Base-by-base conservation (phyloP, 2,797 vertebrate genomes). In the Hydrophis major region DNA sequence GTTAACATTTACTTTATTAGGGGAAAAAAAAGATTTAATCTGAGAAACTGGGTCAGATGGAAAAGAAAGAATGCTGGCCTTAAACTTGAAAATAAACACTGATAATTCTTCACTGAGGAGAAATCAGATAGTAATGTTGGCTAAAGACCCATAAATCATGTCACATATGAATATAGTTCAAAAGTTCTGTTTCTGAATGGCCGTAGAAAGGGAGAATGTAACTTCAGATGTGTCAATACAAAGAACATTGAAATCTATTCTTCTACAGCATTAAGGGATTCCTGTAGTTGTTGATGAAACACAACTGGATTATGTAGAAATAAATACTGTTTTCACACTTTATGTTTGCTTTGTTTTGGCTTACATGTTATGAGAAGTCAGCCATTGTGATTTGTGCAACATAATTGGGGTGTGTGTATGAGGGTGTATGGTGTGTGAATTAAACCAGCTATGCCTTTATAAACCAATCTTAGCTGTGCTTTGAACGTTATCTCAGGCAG, bases 81-180 rank as follows among this genome's bases (percentile, higher is more conserved):
- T 32, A 28, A 57, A 63, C 4, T 66, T 69, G 56, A 83, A 88
- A 69, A 93, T 83, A 88, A 91, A 88, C 56, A 42, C 37, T 88
- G 88, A 83, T 60, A 60, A 93, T 91, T 78, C 86, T 42, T 28
- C 61, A 69, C 55, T 37, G 59, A 78, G 86, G n/a, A 93, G 53
- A 55, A 88, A 83, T 63, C 90, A 89, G 87, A 91, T 91, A 86
- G 42, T 27, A 56, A 18, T 55, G 89, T 83, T 78, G 63, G 60
- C 28, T 78, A n/a, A n/a, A 37, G 32, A 37, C 55, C 57, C 32
- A 42, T 42, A 91, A 78, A 93, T 66, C 87, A 89, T n/a, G 32
- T 86, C 56, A 53, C 87, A 53, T 83, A 50, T 50, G 28, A 86
- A 92, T 61, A 86, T 32, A 89, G 57, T 37, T 57, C 42, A 22